Conservation (phyloP, 2,797 vertebrate species). For the Paramormyrops hopkinsi region DNA sequence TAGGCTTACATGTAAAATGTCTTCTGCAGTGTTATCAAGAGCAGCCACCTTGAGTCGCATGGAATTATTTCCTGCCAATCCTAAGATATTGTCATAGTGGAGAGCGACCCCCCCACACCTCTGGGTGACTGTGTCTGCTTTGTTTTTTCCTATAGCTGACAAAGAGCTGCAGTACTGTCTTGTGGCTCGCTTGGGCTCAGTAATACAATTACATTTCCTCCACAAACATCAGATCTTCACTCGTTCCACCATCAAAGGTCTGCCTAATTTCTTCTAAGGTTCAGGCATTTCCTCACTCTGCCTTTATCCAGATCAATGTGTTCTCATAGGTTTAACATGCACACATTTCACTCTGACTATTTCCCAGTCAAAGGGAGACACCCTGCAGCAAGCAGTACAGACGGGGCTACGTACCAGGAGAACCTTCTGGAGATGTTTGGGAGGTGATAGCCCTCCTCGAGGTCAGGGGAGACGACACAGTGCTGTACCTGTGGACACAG, state of each 20-base stretch:
- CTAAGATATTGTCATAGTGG: background rate
- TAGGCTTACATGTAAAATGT: background rate
- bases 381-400: background rate
- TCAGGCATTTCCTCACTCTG: background rate
- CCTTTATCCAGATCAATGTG: background rate
- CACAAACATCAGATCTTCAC: background rate
- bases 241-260: background rate
- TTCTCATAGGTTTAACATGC: background rate
- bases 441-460: slow-evolving; percentile 5
- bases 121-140: background rate
- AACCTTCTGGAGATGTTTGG: background rate
- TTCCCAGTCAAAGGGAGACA: background rate
- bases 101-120: background rate
- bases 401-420: background rate
- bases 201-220: background rate
- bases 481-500: slow-evolving; percentile 14
- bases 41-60: background rate
- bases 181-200: background rate
- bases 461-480: background rate
- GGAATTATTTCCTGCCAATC: background rate
- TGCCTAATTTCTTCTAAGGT: background rate
- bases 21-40: background rate
- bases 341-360: background rate
- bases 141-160: background rate
- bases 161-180: background rate